phyloP scores from a whole-genome alignment of 2,797 vertebrate species.

The Eulemur mongoz region DNA sequence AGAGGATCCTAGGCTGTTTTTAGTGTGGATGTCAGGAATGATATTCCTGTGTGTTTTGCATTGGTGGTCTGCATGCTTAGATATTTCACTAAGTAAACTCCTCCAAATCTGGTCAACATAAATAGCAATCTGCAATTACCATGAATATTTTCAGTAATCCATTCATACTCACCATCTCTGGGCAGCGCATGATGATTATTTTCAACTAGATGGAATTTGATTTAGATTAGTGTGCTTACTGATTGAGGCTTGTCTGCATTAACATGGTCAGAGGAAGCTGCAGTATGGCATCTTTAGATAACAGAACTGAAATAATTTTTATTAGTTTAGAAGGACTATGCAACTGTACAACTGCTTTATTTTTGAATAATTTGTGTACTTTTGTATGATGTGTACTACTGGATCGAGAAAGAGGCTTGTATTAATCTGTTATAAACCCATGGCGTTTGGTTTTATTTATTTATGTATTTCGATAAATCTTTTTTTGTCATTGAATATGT shows the following conservation, averaged over 20 bases:
- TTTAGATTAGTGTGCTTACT: slow-evolving; percentile 73
- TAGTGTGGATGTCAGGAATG: background rate
- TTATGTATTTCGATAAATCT: background rate
- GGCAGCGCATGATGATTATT: slow-evolving; percentile 67
- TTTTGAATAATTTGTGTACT: background rate
- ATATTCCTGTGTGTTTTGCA: slow-evolving; percentile 18
- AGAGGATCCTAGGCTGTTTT: background rate
- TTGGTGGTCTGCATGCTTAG: slow-evolving; percentile 43
- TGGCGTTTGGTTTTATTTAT: background rate
- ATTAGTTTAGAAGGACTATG: background rate
- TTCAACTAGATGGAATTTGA: slow-evolving; percentile 68
- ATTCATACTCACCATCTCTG: slow-evolving; percentile 59
- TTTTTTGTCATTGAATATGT: background rate
- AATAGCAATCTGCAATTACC: slow-evolving; percentile 78
- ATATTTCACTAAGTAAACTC: slow-evolving; percentile 51
- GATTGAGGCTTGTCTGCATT: slow-evolving; percentile 51
- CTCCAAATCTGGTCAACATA: slow-evolving; percentile 60
- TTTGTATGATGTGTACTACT: background rate
- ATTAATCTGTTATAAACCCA: background rate
- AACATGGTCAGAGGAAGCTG: background rate
- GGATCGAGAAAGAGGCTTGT: background rate
- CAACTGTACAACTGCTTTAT: background rate
- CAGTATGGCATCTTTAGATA: background rate
- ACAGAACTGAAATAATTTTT: slow-evolving; percentile 19
- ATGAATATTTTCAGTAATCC: slow-evolving; percentile 65